Evolutionary conservation across 92 coral and sea anemone genomes (phyloP), one percentile per base, ranked within the genome.

Genomic region (Siderastrea radians): DNA sequence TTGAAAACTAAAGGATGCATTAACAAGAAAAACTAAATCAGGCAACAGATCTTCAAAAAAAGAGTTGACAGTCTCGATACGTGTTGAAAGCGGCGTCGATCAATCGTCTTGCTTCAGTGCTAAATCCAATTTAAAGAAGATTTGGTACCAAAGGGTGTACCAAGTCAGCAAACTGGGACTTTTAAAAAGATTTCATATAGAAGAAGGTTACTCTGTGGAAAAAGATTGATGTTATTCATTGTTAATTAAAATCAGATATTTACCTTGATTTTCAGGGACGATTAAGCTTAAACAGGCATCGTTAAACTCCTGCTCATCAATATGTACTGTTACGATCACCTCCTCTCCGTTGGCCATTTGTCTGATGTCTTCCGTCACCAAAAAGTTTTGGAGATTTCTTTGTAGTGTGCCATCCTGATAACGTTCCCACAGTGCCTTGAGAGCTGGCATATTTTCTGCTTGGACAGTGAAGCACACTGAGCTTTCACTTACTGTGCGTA

Each of bases 301-400:
- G 50, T 91, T 85, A 84, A 83, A 90, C 61, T 86, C 92, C 15
- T 68, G 54, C 47, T 90, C 92, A 47, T 87, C 85, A 55, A 93
- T 90, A 59, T 75, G 74, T 58, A 90, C 92, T 44, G 59, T 78
- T 10, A 93, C 74, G 38, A 73, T 54, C 38, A 93, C 85, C 38
- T 61, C 66, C 68, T 84, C 89, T 54, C 90, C 92, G 7, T 53
- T 65, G 0, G 96, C 94, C 6, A 63, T 63, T 50, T 87, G 81
- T 53, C 50, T 72, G 59, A 93, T 54, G 47, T 87, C 94, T 49
- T 90, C 93, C 45, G 96, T 90, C 19, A 93, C 70, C 7, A 93
- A 65, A 7, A 86, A 85, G 54, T 75, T 72, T 61, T 81, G 75
- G 16, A 93, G 75, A 10, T 75, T 86, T 13, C 75, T 63, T 50